Evolutionary conservation across 1,140 invertebrate genomes (phyloP), one percentile per base, ranked within the genome.

Genomic region (Drosophila carrolli): DNA sequence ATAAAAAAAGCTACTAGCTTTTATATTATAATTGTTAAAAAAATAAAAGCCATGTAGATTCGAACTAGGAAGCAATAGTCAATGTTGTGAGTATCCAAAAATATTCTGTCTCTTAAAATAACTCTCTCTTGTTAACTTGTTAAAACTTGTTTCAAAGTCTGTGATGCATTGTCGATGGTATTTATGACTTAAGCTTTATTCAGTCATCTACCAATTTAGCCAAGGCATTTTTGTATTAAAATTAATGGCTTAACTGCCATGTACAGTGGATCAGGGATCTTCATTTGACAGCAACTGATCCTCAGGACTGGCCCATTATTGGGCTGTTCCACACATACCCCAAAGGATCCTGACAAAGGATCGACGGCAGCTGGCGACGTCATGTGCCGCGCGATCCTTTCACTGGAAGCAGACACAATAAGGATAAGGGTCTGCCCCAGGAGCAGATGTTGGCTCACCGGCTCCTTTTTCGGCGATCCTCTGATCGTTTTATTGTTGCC

Each of bases 341-440:
- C 19, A 61, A 63, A 43, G 29, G 32, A 40, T 14, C 40, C 16
- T 14, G 19, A 73, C 70, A 76, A 60, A 75, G 58, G 62, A 68
- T 66, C 48, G 16, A 19, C 13, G 48, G 48, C 61, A 67, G 63
- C 57, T 73, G 60, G 32, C 62, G 38, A 44, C 63, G 74, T 67
- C 75, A 70, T 75, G 75, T 78, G 79, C 47, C 65, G 51, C 51
- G 51, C 65, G 60, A 76, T 68, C 76, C 74, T 67, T 76, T 67
- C 48, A 50, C 29, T 46, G 13, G 65, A 75, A 78, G 41, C 37
- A 56, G 35, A 43, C 72, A 56, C 57, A 56, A 65, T 74, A 81
- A 78, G 78, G 57, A 81, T 44, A 40, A 38, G 65, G 62, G 63
- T 23, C 43, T 68, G 48, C 43, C 56, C 75, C 41, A 54, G 23